Evolutionary conservation across 2,888 invertebrate genomes (phyloP), one percentile per base, ranked within the genome.

Genomic region (Margaritifera margaritifera): DNA sequence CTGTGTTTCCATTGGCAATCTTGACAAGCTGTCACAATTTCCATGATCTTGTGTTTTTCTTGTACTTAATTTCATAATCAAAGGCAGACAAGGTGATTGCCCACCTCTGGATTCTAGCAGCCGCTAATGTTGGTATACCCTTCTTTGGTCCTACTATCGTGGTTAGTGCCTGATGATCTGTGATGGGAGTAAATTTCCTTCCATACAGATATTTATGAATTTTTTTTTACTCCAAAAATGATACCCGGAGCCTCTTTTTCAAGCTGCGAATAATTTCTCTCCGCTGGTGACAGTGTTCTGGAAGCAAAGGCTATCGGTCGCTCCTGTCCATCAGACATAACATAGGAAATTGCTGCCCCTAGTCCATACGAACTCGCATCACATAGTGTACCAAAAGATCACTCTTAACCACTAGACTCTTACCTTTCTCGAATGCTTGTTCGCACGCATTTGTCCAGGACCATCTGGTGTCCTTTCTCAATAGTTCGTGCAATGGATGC

Each of bases 191-290:
- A 71, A 91, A 27, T 27, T 27, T 27, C 3, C 27, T 27, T 4
- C 89, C 90, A 64, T 79, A 87, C 0, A 90, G 55, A 68, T 86
- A 90, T 25, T 86, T 81, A 65, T 88, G 86, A 78, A 90, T 90
- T 74, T 88, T 86, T n/a, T 31, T 80, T 79, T 1, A 89, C 82
- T 3, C 87, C 89, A 70, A 83, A 91, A 25, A 59, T 58, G n/a
- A 74, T 89, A 76, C 84, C 79, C 31, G 88, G 77, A 27, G 89
- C 87, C 79, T 87, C 89, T 70, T 87, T 86, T 58, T 89, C 87
- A 6, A 88, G 68, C 68, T 88, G 87, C 22, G 84, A 80, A 74
- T 89, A 89, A 11, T 82, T 79, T 53, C 73, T 69, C 76, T 89
- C 86, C 78, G 80, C 88, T 89, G 80, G 85, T 81, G 73, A 77